Percentiles rank a stretch among this genome's conserved stretches.
Evolutionary conservation across 1,140 invertebrate species (phyloP).

Genomic region (Babylonia areolata): DNA sequence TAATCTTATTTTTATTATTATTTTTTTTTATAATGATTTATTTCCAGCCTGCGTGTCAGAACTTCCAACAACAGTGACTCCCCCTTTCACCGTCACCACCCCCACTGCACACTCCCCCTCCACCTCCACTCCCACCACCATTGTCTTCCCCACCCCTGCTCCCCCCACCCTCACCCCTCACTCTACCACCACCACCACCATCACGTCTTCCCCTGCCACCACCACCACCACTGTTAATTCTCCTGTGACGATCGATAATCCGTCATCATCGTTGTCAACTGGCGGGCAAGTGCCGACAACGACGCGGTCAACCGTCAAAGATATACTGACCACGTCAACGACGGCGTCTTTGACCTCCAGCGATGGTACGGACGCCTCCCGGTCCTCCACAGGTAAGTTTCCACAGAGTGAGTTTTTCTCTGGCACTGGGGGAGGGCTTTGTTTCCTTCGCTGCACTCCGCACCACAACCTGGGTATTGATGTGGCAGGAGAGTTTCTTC

Average conservation of each 20-base stretch:
- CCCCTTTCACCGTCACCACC: background rate
- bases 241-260: too few relatives aligned
- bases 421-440: background rate
- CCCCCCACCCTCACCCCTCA: background rate
- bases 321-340: background rate
- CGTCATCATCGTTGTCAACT: background rate
- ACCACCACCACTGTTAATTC: background rate
- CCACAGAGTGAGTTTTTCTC: background rate
- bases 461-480: background rate
- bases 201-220: background rate
- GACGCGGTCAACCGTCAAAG: slow-evolving; percentile 21
- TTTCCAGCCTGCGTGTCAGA: slow-evolving; percentile 12
- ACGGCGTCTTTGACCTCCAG: background rate
- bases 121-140: background rate
- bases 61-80: background rate
- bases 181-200: background rate
- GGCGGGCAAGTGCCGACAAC: background rate
- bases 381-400: slow-evolving; percentile 8
- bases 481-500: too few relatives aligned
- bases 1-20: background rate
- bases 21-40: background rate
- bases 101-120: background rate
- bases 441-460: background rate
- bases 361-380: background rate
- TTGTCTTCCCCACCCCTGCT: background rate